Evolutionary conservation across 2,797 vertebrate species (phyloP).

Genomic region (Glyptemys insculpta): DNA sequence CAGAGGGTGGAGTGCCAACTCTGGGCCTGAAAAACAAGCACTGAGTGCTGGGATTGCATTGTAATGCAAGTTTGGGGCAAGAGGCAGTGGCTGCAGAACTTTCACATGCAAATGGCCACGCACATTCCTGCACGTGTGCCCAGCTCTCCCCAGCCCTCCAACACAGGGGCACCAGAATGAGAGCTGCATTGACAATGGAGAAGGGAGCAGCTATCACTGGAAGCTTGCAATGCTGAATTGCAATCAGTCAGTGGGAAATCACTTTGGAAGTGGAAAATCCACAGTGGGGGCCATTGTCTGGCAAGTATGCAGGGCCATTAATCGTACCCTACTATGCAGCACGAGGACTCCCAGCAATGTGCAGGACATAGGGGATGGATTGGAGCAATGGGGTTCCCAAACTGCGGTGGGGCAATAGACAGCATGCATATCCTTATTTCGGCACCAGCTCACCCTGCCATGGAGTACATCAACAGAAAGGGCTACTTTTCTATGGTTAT

Average conservation of each 20-base stretch:
- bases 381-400: too few species aligned
- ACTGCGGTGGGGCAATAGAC: too few species aligned
- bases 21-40: too few species aligned
- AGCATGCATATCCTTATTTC: too few species aligned
- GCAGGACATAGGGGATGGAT: background rate
- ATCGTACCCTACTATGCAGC: background rate
- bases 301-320: background rate
- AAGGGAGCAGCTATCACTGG: background rate
- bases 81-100: background rate
- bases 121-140: background rate
- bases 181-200: background rate
- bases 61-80: too few species aligned
- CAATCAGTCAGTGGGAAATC: background rate
- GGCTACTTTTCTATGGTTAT: too few species aligned
- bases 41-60: too few species aligned
- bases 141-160: background rate
- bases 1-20: background rate
- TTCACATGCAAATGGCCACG: background rate
- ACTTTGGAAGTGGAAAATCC: too few species aligned
- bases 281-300: too few species aligned
- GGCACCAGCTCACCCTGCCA: too few species aligned
- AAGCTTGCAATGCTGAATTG: background rate
- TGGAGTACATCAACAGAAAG: too few species aligned
- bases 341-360: background rate
- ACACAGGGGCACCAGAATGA: background rate